Evolutionary conservation across 2,888 invertebrate genomes (phyloP).

Genomic region (Torymus texanus): DNA sequence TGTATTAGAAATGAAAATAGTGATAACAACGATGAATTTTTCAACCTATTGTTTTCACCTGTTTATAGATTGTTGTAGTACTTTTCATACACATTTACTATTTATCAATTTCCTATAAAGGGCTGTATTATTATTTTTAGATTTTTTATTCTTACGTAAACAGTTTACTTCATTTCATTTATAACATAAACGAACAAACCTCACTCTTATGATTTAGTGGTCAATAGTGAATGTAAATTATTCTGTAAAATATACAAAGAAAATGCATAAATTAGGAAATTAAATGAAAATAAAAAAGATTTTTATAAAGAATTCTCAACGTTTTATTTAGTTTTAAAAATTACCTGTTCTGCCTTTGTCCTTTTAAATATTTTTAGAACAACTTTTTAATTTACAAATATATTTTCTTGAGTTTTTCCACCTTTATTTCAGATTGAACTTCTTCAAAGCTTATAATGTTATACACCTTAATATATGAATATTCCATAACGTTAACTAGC

Average conservation of each 20-base stretch:
- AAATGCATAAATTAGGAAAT: slow-evolving; percentile 29
- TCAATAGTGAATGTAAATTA: slow-evolving; percentile 43
- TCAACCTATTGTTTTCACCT: slow-evolving; percentile 6
- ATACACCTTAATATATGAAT: too few relatives aligned
- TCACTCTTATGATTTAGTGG: slow-evolving; percentile 14
- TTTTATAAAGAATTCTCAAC: slow-evolving; percentile 26
- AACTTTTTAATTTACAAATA: too few relatives aligned
- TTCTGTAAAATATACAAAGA: slow-evolving; percentile 37
- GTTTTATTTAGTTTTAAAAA: too few relatives aligned
- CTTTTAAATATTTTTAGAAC: too few relatives aligned
- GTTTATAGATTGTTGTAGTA: not conserved
- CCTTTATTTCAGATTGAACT: too few relatives aligned
- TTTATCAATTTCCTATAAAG: not conserved
- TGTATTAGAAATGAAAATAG: slow-evolving; percentile 43
- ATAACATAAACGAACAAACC: too few relatives aligned
- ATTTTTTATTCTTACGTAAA: slow-evolving; percentile 22
- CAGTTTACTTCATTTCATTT: not conserved
- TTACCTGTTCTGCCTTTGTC: too few relatives aligned
- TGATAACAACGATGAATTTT: slow-evolving; percentile 31
- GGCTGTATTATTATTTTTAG: slow-evolving; percentile 1
- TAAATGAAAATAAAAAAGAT: slow-evolving; percentile 36
- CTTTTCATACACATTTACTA: slow-evolving; percentile 9
- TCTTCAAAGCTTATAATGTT: too few relatives aligned
- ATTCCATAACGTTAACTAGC: too few relatives aligned
- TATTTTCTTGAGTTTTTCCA: too few relatives aligned